Evolutionary conservation across 2,888 invertebrate genomes (phyloP).

Genomic region (Eueremaeus valkanovi): DNA sequence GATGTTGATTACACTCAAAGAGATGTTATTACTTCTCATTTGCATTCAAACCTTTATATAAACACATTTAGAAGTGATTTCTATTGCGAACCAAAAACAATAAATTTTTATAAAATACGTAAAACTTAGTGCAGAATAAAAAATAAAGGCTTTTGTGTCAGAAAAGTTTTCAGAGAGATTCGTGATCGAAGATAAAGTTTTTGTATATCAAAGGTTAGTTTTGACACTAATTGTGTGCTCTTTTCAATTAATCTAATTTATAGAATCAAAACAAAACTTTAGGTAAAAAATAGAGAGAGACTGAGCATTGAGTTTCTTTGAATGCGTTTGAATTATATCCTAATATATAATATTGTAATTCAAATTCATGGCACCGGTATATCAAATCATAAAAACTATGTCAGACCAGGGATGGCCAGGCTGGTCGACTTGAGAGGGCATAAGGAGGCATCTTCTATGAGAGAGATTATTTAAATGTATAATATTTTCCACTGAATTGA

Average conservation of each 20-base stretch:
- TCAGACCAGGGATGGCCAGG: not conserved
- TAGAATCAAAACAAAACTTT: slow-evolving; percentile 33
- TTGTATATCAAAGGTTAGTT: slow-evolving; percentile 25
- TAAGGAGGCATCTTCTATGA: no score
- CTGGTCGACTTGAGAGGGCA: no score
- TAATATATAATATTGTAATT: slow-evolving; percentile 8
- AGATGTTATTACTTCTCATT: not conserved
- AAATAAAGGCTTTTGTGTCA: not conserved
- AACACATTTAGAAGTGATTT: slow-evolving; percentile 21
- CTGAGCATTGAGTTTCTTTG: slow-evolving; percentile 14
- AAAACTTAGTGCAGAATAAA: not conserved
- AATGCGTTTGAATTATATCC: slow-evolving; percentile 2
- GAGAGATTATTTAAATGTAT: no score
- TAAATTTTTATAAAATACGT: not conserved
- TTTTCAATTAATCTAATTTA: slow-evolving; percentile 5
- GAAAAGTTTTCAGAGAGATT: slow-evolving; percentile 10
- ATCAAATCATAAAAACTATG: slow-evolving; percentile 4
- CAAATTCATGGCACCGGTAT: slow-evolving; percentile 28
- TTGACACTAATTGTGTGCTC: not conserved
- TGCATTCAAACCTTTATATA: slow-evolving; percentile 14
- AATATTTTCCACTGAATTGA: no score
- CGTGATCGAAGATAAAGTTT: slow-evolving; percentile 23
- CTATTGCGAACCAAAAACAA: slow-evolving; percentile 10
- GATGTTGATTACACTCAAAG: not conserved
- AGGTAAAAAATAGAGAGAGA: not conserved